A percentile compares a stretch with the other conserved stretches of the same genome.
These are phyloP conservation scores for Sciurus carolinensis DNA, from an alignment of 2,797 vertebrate genomes.

Conservation along the genomic window DNA sequence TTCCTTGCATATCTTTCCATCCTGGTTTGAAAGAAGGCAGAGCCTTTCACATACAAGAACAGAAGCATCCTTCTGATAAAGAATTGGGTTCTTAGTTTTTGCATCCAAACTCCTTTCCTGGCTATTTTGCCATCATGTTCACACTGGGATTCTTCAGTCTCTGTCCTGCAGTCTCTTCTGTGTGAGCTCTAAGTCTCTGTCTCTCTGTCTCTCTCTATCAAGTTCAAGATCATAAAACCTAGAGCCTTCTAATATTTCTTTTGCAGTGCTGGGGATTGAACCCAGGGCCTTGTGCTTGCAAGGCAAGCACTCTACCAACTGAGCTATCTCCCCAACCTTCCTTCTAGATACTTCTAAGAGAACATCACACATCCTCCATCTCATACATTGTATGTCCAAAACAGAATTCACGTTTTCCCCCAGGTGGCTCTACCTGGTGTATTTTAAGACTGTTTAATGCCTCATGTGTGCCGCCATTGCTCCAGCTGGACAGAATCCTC, in stretches of 20 bases:
- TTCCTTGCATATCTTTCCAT: slow-evolving; percentile 63
- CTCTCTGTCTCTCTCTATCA: not conserved
- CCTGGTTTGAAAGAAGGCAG: slow-evolving; percentile 65
- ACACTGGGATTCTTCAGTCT: not conserved
- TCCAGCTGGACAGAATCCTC: not conserved
- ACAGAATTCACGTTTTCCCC: not conserved
- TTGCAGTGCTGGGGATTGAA: too few relatives aligned
- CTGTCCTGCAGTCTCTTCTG: not conserved
- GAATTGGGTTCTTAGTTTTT: slow-evolving; percentile 4
- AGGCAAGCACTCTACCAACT: too few relatives aligned
- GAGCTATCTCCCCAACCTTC: not conserved
- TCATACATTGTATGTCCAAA: not conserved
- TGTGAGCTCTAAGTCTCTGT: not conserved
- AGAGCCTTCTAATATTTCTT: not conserved
- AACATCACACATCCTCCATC: not conserved
- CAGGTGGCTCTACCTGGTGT: not conserved
- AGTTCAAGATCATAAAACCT: not conserved
- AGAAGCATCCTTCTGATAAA: not conserved
- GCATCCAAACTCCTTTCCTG: not conserved
- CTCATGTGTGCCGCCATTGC: not conserved
- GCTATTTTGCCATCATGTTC: not conserved
- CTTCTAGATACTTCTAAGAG: slow-evolving; percentile 45
- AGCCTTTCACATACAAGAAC: not conserved
- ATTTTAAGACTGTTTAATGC: not conserved
- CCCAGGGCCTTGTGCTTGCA: too few relatives aligned